These are phyloP conservation scores for Sitophilus oryzae DNA, from an alignment of 1,140 invertebrate species.

Conservation along the genomic window DNA sequence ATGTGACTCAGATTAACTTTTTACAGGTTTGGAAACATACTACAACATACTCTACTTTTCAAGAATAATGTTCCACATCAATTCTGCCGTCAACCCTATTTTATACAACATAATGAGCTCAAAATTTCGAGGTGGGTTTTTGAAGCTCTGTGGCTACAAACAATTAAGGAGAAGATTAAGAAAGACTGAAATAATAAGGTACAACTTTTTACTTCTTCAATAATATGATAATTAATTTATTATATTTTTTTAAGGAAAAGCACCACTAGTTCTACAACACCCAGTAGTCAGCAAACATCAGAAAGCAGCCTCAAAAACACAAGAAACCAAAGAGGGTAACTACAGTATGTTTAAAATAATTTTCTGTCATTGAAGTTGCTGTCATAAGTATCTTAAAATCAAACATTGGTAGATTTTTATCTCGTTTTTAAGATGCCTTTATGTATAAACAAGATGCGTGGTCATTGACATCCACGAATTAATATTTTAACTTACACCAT, in stretches of 20 bases:
- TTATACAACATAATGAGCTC: slow-evolving; percentile 88
- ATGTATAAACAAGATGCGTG: no score
- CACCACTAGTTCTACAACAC: slow-evolving; percentile 40
- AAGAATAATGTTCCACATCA: slow-evolving; percentile 80
- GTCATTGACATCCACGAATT: no score
- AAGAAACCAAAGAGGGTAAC: slow-evolving; percentile 25
- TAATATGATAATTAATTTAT: neutral
- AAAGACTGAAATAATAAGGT: slow-evolving; percentile 34
- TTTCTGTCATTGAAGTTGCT: no score
- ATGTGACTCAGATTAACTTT: no score
- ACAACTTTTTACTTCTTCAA: neutral
- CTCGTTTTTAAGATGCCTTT: no score
- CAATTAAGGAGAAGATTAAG: slow-evolving; percentile 26
- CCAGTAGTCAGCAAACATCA: slow-evolving; percentile 40
- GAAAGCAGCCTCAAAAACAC: slow-evolving; percentile 37
- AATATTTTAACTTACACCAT: no score
- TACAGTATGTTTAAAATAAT: no score
- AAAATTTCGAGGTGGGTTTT: slow-evolving; percentile 80
- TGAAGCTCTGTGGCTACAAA: slow-evolving; percentile 51
- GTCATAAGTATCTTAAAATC: no score
- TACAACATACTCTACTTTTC: slow-evolving; percentile 82
- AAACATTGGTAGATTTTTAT: no score
- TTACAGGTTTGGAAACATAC: slow-evolving; percentile 62
- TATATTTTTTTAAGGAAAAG: slow-evolving; percentile 31
- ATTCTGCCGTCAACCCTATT: slow-evolving; percentile 86